Percentiles rank a stretch among this genome's conserved stretches.
These are phyloP conservation scores for Myripristis murdjan DNA, from an alignment of 2,797 vertebrate genomes.

Conservation along the genomic window DNA sequence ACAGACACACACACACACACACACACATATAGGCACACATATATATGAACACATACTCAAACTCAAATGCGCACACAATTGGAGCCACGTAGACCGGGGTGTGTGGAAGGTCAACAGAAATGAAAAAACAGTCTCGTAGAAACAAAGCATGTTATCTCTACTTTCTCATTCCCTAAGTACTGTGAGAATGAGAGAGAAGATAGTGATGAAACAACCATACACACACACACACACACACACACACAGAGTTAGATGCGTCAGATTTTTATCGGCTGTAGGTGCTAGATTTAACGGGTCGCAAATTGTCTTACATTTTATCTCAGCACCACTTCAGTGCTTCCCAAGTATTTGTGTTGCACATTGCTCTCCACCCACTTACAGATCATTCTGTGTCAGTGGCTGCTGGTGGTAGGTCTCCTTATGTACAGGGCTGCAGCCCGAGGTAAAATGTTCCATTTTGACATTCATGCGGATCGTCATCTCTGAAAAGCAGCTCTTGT, in stretches of 20 bases:
- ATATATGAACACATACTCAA: neutral
- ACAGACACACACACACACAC: conserved; percentile 5
- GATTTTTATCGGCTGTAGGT: conserved; percentile 18
- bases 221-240: conserved; percentile 1
- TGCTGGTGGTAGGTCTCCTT: conserved; percentile 53
- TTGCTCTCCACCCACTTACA: conserved; percentile 30
- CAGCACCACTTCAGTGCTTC: conserved; percentile 9
- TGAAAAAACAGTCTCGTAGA: neutral
- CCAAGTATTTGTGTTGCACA: neutral
- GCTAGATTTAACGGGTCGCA: conserved; percentile 15
- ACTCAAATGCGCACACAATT: conserved; percentile 6
- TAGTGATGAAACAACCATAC: neutral
- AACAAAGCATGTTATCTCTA: neutral
- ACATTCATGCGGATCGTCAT: conserved; percentile 55
- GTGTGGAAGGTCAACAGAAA: conserved; percentile 8
- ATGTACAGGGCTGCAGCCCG: conserved; percentile 54
- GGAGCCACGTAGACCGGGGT: neutral
- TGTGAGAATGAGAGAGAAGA: conserved; percentile 4
- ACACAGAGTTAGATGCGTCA: neutral
- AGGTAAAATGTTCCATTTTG: conserved; percentile 75
- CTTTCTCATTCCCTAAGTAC: neutral
- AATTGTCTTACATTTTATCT: conserved; percentile 17
- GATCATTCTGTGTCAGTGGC: conserved; percentile 48
- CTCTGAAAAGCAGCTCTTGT: conserved; percentile 43
- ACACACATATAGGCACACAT: conserved; percentile 32